Percentiles rank a stretch among this genome's conserved stretches.
Conservation (phyloP, 2,888 invertebrate species). For the Melikaiella ostensackeni region DNA sequence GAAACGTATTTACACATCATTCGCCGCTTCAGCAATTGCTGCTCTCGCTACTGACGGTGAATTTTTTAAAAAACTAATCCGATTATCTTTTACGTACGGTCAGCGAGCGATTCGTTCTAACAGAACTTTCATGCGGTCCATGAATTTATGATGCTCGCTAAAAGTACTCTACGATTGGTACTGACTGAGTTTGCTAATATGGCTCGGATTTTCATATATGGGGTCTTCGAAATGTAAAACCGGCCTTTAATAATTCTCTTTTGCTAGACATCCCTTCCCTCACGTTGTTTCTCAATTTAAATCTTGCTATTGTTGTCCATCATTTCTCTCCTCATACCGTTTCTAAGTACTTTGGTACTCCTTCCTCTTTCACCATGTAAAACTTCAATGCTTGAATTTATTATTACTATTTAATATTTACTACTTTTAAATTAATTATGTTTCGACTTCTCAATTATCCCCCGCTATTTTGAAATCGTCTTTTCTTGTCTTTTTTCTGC, state of each 20-base stretch:
- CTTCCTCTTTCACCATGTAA: too few species aligned
- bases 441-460: too few species aligned
- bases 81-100: not conserved
- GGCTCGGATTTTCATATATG: conserved; percentile 10
- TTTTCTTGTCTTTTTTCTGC: too few species aligned
- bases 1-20: not conserved
- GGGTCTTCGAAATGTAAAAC: not conserved
- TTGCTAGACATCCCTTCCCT: not conserved
- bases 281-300: too few species aligned
- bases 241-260: not conserved
- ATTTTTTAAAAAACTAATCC: conserved; percentile 12
- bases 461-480: too few species aligned
- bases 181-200: conserved; percentile 14
- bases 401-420: too few species aligned
- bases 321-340: too few species aligned
- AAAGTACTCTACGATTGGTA: conserved; percentile 34
- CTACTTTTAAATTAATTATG: too few species aligned
- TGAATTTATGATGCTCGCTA: conserved; percentile 38
- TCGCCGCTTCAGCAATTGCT: not conserved
- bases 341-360: too few species aligned
- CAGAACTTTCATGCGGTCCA: not conserved
- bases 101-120: conserved; percentile 12
- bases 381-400: too few species aligned
- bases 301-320: too few species aligned
- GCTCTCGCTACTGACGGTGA: too few species aligned